Conservation (phyloP, 2,113 vertebrate genomes). For the Protobothrops flavoviridis region DNA sequence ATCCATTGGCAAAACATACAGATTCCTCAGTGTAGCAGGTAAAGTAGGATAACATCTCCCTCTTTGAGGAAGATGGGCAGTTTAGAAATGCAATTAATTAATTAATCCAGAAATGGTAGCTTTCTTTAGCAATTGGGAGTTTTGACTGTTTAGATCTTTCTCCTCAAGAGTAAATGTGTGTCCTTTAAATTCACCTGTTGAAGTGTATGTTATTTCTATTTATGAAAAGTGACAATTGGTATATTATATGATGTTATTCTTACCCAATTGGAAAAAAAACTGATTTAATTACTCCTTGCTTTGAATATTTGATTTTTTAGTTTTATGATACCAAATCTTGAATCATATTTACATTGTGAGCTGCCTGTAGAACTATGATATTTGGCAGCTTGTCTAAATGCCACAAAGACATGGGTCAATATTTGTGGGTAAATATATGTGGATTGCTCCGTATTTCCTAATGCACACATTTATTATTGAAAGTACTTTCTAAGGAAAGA, state of each 20-base stretch:
- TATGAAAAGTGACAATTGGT: not conserved
- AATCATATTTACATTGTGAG: not conserved
- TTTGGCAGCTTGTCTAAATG: not conserved
- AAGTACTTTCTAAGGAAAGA: not conserved
- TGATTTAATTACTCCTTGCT: not conserved
- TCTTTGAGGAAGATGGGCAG: no score
- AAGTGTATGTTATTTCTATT: not conserved
- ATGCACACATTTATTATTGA: not conserved
- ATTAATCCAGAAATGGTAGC: not conserved
- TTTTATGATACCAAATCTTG: not conserved
- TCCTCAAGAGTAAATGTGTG: not conserved
- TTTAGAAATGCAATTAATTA: no score
- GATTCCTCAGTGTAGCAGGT: no score
- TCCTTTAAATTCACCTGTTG: not conserved
- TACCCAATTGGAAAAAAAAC: not conserved
- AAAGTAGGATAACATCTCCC: no score
- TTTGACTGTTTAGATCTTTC: not conserved
- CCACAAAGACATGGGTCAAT: not conserved
- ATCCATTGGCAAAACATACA: no score
- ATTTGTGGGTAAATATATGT: not conserved
- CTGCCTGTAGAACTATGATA: not conserved
- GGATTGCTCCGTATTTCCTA: not conserved
- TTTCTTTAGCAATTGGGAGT: not conserved
- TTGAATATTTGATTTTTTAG: not conserved
- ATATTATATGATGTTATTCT: not conserved